Base-by-base conservation (phyloP, 2,113 vertebrate genomes). In the Caracal caracal region DNA sequence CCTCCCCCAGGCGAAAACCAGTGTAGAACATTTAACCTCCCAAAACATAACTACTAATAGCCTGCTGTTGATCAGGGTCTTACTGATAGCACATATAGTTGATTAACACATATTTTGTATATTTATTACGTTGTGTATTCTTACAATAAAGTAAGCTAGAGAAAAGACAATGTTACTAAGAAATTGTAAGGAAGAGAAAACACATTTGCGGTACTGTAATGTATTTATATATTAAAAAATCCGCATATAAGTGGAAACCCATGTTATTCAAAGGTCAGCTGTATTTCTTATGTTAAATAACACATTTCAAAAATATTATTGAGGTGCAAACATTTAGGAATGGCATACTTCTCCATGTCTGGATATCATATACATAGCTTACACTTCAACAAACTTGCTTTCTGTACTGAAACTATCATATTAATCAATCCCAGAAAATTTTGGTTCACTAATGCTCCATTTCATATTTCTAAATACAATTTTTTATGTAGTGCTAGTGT, bases 401-500 rank as follows among this genome's bases (percentile, higher is more conserved):
- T 73, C 65, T 63, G 13, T 11, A 5, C 80, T 84, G 4, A 37
- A 66, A 81, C 43, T 5, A 26, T 86, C 15, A 7, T 43, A 79
- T 53, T 33, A 65, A 81, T 59, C 82, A 80, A 56, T 28, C 28
- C 24, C 43, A 20, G 6, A 75, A 26, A 87, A 40, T 47, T 75
- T 70, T 40, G 33, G 13, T 66, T 89, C 79, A n/a, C 35, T 65
- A 82, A 66, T 17, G 20, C 22, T 65, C 26, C 26, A 78, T 56
- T 78, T 86, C 35, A 80, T 79, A 68, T 88, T 53, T 53, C 83
- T 97, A 79, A 78, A 88, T 79, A 71, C 16, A 65, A n/a, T 49
- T 33, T 95, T 93, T 78, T 65, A 35, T 11, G 10, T 7, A 56
- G 26, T 37, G 5, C 13, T 61, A 73, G 6, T 56, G 30, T 61